phyloP scores from a whole-genome alignment of 2,888 invertebrate genomes.

The Cheilosia variabilis region DNA sequence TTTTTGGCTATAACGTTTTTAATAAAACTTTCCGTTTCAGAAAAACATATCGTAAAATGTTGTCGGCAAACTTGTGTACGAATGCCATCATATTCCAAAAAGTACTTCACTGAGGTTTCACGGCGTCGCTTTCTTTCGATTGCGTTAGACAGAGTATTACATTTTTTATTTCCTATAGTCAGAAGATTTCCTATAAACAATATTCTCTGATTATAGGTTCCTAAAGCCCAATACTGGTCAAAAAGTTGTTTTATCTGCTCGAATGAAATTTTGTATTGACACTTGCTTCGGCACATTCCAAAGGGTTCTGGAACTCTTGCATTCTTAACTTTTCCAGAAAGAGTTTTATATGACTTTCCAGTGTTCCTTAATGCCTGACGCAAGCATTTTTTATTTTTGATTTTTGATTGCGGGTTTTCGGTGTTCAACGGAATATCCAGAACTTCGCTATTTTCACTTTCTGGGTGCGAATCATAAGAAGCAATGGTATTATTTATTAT shows the following conservation, averaged over 20 bases:
- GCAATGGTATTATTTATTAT: not conserved
- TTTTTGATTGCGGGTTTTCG: constrained; percentile 3
- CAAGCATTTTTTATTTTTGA: constrained; percentile 13
- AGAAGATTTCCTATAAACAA: constrained; percentile 10
- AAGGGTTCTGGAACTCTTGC: constrained; percentile 16
- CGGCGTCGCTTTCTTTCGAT: too few relatives aligned
- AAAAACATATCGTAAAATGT: too few relatives aligned
- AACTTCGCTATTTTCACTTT: constrained; percentile 15
- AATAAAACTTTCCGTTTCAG: constrained; percentile 31
- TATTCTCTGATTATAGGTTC: constrained; percentile 23
- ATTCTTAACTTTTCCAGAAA: constrained; percentile 15
- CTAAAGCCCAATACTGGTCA: constrained; percentile 10
- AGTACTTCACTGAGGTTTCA: constrained; percentile 13
- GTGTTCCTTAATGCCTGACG: constrained; percentile 19
- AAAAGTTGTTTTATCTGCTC: constrained; percentile 15
- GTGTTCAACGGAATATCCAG: not conserved
- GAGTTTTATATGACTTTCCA: constrained; percentile 23
- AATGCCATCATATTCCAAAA: constrained; percentile 12
- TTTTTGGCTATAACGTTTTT: constrained; percentile 28
- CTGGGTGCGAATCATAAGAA: constrained; percentile 8
- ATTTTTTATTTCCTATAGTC: constrained; percentile 21
- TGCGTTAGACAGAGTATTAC: constrained; percentile 7
- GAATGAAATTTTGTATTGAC: constrained; percentile 15
- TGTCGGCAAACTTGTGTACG: not conserved
- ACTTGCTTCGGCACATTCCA: constrained; percentile 12